Evolutionary conservation across 2,113 vertebrate species (phyloP), one percentile per base, ranked within the genome.

Genomic region (Maylandia zebra): DNA sequence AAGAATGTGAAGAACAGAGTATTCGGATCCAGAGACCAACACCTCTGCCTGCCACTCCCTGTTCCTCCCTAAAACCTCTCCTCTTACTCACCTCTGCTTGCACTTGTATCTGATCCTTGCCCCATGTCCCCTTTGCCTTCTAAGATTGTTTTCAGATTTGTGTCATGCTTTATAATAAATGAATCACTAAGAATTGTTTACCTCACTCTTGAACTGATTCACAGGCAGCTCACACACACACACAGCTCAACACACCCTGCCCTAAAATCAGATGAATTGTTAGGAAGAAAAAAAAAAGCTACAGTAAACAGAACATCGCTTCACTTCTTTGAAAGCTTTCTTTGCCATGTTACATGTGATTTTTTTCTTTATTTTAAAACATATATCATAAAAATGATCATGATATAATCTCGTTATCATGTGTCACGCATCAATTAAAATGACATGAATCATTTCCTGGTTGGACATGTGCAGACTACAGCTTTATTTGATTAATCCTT

Each of bases 31-130:
- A 80, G 61, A 81, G 38, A 87, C 56, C 53, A 81, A 83, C 55
- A 90, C 90, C 88, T 88, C 92, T 69, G 56, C 85, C 84, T 8
- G 64, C 90, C 92, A 91, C 94, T 93, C 95, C 95, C 92, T 90
- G 88, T 83, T 88, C 89, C 92, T 93, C 93, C 91, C 56, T 24
- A 45, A 86, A 61, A 71, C 82, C 53, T 86, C 14, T 19, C 69
- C 59, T 81, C 55, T 71, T 34, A 61, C 55, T 61, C 52, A 69
- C 66, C 32, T 80, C 86, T 24, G 3, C 59, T 71, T 66, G 80
- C 12, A 32, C 41, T 30, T 10, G 10, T 19, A 16, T 64, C 57
- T 41, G 14, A 52, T 43, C 5, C 14, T 30, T 80, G 50, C 53
- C 52, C 53, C 13, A 8, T 12, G 30, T 12, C 52, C 10, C 22